Percentiles rank a stretch among this genome's conserved stretches.
phyloP scores from a whole-genome alignment of 1,140 invertebrate genomes.

The Drosophila triauraria region DNA sequence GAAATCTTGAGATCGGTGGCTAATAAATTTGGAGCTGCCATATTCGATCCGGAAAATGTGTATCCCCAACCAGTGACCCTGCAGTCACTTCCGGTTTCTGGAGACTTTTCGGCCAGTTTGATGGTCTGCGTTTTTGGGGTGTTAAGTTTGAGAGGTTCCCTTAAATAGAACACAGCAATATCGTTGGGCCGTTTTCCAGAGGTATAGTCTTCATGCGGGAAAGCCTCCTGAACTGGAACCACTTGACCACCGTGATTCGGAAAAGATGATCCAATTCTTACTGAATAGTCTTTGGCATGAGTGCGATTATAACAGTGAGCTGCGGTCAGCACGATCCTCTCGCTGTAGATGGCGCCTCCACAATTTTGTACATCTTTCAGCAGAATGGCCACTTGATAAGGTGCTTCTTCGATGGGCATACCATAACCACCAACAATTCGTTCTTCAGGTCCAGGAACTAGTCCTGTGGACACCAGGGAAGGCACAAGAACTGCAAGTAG shows the following conservation, averaged over 20 bases:
- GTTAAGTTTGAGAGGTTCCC: neutral
- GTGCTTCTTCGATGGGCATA: neutral
- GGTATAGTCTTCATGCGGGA: too few species aligned
- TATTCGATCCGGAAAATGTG: neutral
- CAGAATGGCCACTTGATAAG: constrained; percentile 15
- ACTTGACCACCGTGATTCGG: neutral
- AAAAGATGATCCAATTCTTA: neutral
- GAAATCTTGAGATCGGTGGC: neutral
- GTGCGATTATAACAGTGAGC: constrained; percentile 1
- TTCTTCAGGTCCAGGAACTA: neutral
- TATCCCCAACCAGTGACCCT: constrained; percentile 3
- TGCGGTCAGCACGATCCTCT: constrained; percentile 22
- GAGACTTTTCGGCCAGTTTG: neutral
- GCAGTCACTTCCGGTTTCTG: neutral
- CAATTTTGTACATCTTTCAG: neutral
- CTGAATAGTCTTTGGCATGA: neutral
- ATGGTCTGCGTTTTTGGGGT: neutral
- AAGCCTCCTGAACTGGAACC: too few species aligned
- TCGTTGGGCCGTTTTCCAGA: neutral
- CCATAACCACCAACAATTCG: neutral
- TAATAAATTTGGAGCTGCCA: neutral
- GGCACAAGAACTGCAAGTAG: neutral
- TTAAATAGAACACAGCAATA: constrained; percentile 12
- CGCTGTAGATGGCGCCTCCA: constrained; percentile 22
- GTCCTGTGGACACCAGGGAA: neutral